phyloP scores from a whole-genome alignment of 2,797 vertebrate species.

The Yasuhikotakia modesta region DNA sequence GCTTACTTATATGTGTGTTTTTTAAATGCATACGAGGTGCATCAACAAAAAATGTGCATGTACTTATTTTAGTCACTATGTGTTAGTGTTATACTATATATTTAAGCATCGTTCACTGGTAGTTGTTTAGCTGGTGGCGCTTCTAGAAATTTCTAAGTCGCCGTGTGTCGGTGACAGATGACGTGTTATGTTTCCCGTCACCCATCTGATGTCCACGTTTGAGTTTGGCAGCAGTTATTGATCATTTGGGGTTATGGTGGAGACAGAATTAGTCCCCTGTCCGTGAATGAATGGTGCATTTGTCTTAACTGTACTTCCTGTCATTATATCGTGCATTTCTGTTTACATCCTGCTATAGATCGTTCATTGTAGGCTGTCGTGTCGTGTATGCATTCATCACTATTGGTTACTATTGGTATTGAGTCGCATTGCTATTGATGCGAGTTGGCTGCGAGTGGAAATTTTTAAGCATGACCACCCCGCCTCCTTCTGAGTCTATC shows the following conservation, averaged over 20 bases:
- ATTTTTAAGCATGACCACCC: constrained; percentile 11
- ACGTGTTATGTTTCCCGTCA: background rate
- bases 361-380: background rate
- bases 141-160: constrained; percentile 50
- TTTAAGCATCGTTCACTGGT: background rate
- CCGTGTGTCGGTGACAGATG: background rate
- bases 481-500: background rate
- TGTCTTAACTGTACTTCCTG: background rate
- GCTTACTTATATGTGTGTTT: background rate
- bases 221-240: background rate
- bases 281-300: background rate
- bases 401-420: background rate
- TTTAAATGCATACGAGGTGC: background rate
- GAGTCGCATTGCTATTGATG: background rate
- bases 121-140: background rate
- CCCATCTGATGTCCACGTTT: background rate
- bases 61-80: background rate
- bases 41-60: background rate
- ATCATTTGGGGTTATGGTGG: background rate
- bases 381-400: constrained; percentile 27
- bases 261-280: background rate
- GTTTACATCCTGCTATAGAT: background rate
- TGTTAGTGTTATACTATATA: no score
- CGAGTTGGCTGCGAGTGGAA: constrained; percentile 33
- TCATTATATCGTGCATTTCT: background rate